phyloP scores from a whole-genome alignment of 2,113 vertebrate species.

The Vanacampus margaritifer region DNA sequence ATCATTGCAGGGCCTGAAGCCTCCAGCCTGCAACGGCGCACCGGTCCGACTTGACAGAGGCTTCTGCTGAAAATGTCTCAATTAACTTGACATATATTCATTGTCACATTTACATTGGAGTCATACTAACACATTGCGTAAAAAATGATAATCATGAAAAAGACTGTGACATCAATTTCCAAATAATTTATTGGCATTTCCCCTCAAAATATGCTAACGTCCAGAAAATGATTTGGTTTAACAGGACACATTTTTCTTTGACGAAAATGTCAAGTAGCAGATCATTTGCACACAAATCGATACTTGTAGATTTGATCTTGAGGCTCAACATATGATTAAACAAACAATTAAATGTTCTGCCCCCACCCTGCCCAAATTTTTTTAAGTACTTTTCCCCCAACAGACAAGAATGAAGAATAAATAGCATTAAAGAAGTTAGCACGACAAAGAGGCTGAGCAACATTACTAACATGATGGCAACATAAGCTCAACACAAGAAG shows the following conservation, averaged over 20 bases:
- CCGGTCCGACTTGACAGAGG: slow-evolving; percentile 50
- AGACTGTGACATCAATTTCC: slow-evolving; percentile 23
- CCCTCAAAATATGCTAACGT: slow-evolving; percentile 63
- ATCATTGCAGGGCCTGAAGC: slow-evolving; percentile 56
- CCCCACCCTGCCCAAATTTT: too few species aligned
- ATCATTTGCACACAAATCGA: slow-evolving; percentile 37
- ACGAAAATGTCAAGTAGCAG: slow-evolving; percentile 59
- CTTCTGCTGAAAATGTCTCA: slow-evolving; percentile 33
- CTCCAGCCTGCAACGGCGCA: slow-evolving; percentile 60
- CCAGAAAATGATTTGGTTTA: slow-evolving; percentile 62
- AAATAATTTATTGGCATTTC: slow-evolving; percentile 71
- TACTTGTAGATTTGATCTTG: slow-evolving; percentile 53
- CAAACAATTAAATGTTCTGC: slow-evolving; percentile 43
- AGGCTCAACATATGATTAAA: slow-evolving; percentile 45
- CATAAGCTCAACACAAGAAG: slow-evolving; percentile 19
- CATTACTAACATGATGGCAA: slow-evolving; percentile 24
- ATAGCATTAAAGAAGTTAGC: slow-evolving; percentile 52
- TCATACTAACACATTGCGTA: neutral
- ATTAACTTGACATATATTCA: neutral
- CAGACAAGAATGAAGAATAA: slow-evolving; percentile 56
- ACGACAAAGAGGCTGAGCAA: slow-evolving; percentile 56
- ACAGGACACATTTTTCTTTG: slow-evolving; percentile 47
- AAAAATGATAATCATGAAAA: neutral
- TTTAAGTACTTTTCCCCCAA: slow-evolving; percentile 61
- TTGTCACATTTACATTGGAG: neutral